Percentiles rank a stretch among this genome's conserved stretches.
Evolutionary conservation across 2,888 invertebrate genomes (phyloP).

Genomic region (Hemaris fuciformis): DNA sequence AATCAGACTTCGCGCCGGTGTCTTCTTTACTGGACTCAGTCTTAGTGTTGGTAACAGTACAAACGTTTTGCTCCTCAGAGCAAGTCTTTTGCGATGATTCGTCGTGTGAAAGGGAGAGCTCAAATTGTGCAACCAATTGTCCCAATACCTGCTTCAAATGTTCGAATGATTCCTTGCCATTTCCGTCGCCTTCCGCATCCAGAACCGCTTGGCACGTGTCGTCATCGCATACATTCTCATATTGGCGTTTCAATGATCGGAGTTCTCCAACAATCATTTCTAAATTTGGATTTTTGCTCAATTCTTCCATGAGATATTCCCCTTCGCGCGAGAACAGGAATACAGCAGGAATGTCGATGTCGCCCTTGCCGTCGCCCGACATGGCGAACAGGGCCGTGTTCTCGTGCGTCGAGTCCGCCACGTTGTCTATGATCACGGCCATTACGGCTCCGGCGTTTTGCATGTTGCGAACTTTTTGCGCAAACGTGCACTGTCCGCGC

Average conservation of each 20-base stretch:
- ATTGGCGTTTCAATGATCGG: constrained; percentile 56
- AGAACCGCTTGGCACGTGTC: constrained; percentile 47
- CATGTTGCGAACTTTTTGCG: constrained; percentile 93
- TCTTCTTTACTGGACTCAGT: constrained; percentile 32
- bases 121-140: constrained; percentile 66
- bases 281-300: constrained; percentile 79
- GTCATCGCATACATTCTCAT: constrained; percentile 45
- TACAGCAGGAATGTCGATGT: constrained; percentile 94
- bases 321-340: constrained; percentile 93
- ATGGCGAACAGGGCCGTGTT: constrained; percentile 95
- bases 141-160: constrained; percentile 71
- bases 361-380: constrained; percentile 95
- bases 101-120: constrained; percentile 54
- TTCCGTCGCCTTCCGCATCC: constrained; percentile 30
- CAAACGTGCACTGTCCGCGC: constrained; percentile 97
- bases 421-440: constrained; percentile 93
- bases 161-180: constrained; percentile 59
- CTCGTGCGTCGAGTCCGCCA: constrained; percentile 86
- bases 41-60: too few species aligned
- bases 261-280: constrained; percentile 79
- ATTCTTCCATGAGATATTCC: constrained; percentile 82
- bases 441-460: constrained; percentile 91
- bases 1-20: constrained; percentile 34
- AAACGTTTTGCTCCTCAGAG: constrained; percentile 26
- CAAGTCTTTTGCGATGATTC: constrained; percentile 33